Conservation (phyloP, 2,797 vertebrate genomes). For the Caiman crocodilus region DNA sequence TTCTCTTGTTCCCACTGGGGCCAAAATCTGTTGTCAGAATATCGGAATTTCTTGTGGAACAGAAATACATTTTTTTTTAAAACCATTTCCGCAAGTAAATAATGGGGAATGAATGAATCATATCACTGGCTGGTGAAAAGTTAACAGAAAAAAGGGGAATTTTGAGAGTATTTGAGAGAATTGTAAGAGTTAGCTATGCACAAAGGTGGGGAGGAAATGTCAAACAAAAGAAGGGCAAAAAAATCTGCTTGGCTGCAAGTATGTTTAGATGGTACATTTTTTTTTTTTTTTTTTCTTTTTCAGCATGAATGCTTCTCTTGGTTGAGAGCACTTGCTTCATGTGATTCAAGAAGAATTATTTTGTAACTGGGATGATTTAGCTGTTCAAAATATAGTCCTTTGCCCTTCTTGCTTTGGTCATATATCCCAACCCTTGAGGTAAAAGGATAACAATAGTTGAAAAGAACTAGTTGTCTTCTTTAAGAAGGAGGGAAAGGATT, state of each 20-base stretch:
- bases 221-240: neutral
- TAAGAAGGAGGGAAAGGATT: neutral
- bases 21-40: too few species aligned
- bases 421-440: neutral
- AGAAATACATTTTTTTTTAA: neutral
- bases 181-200: neutral
- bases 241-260: neutral
- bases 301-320: neutral
- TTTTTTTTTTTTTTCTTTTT: neutral
- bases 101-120: neutral
- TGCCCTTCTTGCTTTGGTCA: neutral
- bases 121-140: neutral
- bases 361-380: neutral
- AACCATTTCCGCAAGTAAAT: neutral
- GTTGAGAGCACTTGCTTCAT: neutral
- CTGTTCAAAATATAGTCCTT: neutral
- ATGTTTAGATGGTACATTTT: neutral
- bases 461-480: neutral
- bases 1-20: too few species aligned
- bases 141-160: neutral
- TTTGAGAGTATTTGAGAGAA: neutral
- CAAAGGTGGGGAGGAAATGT: neutral
- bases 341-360: neutral
- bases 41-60: too few species aligned
- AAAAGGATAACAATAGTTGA: neutral